A percentile compares a stretch with the other conserved stretches of the same genome.
Conservation (phyloP, 2,888 invertebrate genomes). For the Patella pellucida region DNA sequence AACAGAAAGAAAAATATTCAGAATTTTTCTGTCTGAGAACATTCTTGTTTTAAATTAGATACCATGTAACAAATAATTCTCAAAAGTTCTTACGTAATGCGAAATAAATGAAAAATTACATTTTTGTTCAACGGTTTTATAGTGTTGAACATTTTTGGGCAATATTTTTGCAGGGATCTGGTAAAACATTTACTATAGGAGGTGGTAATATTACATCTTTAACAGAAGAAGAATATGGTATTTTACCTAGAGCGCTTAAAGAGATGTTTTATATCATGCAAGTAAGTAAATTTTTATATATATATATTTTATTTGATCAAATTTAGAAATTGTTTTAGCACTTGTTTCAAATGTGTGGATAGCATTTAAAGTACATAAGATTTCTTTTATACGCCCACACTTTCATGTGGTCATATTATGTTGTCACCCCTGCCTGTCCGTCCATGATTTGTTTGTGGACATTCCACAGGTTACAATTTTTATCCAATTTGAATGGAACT, state of each 20-base stretch:
- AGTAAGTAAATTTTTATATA: conserved; percentile 44
- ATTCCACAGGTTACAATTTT: too few relatives aligned
- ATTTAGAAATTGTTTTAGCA: background rate
- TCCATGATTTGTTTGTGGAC: too few relatives aligned
- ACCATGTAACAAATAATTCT: too few relatives aligned
- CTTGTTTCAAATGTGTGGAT: background rate
- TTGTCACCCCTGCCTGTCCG: too few relatives aligned
- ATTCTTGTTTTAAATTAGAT: too few relatives aligned
- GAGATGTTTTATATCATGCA: conserved; percentile 78
- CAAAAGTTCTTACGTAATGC: too few relatives aligned
- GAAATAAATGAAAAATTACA: too few relatives aligned
- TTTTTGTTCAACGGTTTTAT: too few relatives aligned
- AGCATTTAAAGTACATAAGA: background rate
- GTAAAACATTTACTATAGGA: conserved; percentile 95
- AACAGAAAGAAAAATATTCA: too few relatives aligned
- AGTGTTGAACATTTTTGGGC: background rate
- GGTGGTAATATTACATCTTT: conserved; percentile 65
- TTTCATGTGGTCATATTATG: too few relatives aligned
- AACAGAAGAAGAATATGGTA: conserved; percentile 76
- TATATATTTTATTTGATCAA: background rate
- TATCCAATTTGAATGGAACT: too few relatives aligned
- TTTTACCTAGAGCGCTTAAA: conserved; percentile 88
- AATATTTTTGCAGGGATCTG: conserved; percentile 79
- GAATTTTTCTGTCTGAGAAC: too few relatives aligned
- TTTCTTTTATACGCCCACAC: background rate